phyloP scores from a whole-genome alignment of 1,140 invertebrate species.

The Philotrypesis tridentata region DNA sequence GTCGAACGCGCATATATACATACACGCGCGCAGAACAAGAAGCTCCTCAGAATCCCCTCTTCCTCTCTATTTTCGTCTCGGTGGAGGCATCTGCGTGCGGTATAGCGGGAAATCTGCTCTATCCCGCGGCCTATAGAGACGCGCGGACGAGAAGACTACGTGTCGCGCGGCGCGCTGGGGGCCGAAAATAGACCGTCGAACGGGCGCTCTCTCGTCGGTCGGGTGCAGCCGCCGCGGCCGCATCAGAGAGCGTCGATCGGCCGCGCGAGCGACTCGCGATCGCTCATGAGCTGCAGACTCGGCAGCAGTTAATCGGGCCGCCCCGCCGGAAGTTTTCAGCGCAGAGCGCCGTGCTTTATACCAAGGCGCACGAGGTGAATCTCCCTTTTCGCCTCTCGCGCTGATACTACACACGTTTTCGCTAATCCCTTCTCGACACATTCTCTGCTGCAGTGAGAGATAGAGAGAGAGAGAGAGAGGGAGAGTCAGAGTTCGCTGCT shows the following conservation, averaged over 20 bases:
- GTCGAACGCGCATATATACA: no score
- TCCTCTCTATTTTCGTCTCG: neutral
- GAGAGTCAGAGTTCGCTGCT: no score
- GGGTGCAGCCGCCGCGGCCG: neutral
- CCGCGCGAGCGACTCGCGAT: conserved; percentile 16
- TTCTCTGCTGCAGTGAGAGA: no score
- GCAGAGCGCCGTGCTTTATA: no score
- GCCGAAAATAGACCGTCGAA: conserved; percentile 7
- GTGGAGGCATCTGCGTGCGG: neutral
- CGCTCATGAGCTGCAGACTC: neutral
- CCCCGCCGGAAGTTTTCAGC: neutral
- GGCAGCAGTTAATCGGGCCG: no score
- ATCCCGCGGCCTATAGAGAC: no score
- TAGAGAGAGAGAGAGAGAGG: no score
- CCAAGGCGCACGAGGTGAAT: no score
- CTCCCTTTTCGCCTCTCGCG: no score
- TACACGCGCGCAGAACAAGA: no score
- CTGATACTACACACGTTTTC: neutral
- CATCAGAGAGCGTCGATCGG: neutral
- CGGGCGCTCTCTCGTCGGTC: neutral
- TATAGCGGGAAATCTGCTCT: neutral
- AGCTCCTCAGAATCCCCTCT: neutral
- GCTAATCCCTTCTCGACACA: no score
- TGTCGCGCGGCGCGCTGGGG: neutral
- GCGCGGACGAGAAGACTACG: no score